These are phyloP conservation scores for Scomber scombrus DNA, from an alignment of 2,113 vertebrate species.

Conservation along the genomic window DNA sequence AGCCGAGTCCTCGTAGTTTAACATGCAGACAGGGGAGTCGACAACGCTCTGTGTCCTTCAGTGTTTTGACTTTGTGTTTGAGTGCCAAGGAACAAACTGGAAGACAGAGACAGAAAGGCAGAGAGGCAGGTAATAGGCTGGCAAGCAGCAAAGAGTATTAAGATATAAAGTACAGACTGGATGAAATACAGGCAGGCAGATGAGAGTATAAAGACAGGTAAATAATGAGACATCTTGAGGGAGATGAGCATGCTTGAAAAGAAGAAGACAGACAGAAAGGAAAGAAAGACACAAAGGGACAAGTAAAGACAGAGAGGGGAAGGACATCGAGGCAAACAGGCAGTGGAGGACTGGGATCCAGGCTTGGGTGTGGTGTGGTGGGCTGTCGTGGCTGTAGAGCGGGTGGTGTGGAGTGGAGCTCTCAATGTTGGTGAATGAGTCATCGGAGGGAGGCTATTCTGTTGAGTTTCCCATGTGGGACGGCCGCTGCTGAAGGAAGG, in stretches of 20 bases:
- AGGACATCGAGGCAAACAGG: conserved; percentile 32
- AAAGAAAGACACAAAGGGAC: not conserved
- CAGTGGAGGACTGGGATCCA: conserved; percentile 51
- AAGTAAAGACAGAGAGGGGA: conserved; percentile 4
- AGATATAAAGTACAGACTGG: conserved; percentile 41
- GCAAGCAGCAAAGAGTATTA: conserved; percentile 16
- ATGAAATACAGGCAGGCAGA: conserved; percentile 55
- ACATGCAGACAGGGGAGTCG: conserved; percentile 59
- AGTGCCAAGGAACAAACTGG: conserved; percentile 49
- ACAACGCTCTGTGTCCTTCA: conserved; percentile 40
- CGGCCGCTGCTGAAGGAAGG: conserved; percentile 47
- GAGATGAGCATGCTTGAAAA: conserved; percentile 7
- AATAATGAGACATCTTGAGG: conserved; percentile 51
- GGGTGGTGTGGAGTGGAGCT: conserved; percentile 60
- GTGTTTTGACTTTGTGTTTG: conserved; percentile 68
- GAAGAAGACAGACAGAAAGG: conserved; percentile 15
- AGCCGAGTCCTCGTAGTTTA: conserved; percentile 47
- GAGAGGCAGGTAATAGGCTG: conserved; percentile 34
- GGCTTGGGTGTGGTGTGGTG: conserved; percentile 75
- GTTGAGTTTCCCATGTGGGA: conserved; percentile 70
- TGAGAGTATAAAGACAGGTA: conserved; percentile 50
- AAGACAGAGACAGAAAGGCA: conserved; percentile 34
- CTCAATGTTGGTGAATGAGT: conserved; percentile 74
- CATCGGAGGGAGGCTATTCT: conserved; percentile 71
- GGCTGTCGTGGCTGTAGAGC: conserved; percentile 61